A percentile compares a stretch with the other conserved stretches of the same genome.
phyloP scores from a whole-genome alignment of 2,888 invertebrate genomes.

The Melanargia galathea region DNA sequence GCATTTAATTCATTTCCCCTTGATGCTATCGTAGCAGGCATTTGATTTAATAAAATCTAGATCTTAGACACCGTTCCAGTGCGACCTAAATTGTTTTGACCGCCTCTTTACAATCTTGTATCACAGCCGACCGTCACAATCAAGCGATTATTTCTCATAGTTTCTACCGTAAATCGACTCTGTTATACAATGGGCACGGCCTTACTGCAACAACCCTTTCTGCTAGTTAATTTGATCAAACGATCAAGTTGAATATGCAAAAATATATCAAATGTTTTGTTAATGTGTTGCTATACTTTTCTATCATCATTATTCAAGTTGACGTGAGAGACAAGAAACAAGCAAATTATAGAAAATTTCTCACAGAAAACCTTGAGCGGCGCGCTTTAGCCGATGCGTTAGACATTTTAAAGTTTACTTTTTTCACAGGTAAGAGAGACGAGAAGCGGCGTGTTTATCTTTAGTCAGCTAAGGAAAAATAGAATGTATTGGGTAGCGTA shows the following conservation, averaged over 20 bases:
- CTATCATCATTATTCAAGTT: too few species aligned
- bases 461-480: too few species aligned
- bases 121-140: conserved; percentile 55
- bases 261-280: background rate
- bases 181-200: background rate
- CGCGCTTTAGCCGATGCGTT: too few species aligned
- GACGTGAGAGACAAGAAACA: too few species aligned
- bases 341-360: too few species aligned
- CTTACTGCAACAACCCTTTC: background rate
- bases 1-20: conserved; percentile 31
- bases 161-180: conserved; percentile 45
- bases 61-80: conserved; percentile 30
- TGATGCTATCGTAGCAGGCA: conserved; percentile 31
- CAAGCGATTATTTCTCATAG: conserved; percentile 56
- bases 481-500: too few species aligned
- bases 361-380: too few species aligned
- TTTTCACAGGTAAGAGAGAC: too few species aligned
- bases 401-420: too few species aligned
- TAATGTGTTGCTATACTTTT: background rate
- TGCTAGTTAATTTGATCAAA: background rate
- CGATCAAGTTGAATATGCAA: background rate
- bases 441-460: too few species aligned
- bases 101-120: conserved; percentile 52
- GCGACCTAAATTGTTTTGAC: conserved; percentile 41
- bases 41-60: conserved; percentile 39